A percentile compares a stretch with the other conserved stretches of the same genome.
Evolutionary conservation across 2,888 invertebrate species (phyloP).

Genomic region (Limnephilus rhombicus): DNA sequence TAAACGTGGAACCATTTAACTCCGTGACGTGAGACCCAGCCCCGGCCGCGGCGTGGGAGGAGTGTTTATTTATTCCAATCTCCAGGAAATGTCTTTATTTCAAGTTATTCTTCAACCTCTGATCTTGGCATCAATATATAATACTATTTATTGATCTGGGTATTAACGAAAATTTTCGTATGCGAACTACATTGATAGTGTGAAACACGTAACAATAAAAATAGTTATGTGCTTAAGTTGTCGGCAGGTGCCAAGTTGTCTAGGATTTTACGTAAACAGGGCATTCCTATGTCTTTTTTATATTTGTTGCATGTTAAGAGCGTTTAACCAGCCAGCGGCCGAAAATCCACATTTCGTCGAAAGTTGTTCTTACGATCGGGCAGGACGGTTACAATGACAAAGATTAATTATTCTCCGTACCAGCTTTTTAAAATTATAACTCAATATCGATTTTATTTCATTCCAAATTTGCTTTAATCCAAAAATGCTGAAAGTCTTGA

Average conservation of each 20-base stretch:
- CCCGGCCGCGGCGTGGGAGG: background rate
- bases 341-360: too few species aligned
- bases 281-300: background rate
- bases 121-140: background rate
- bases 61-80: slow-evolving; percentile 19
- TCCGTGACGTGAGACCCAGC: background rate
- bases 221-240: background rate
- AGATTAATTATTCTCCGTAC: too few species aligned
- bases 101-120: background rate
- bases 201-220: background rate
- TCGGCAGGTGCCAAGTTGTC: background rate
- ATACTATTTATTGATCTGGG: background rate
- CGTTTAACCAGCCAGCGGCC: too few species aligned
- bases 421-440: too few species aligned
- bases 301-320: background rate
- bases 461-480: too few species aligned
- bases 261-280: background rate
- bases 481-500: too few species aligned
- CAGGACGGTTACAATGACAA: too few species aligned
- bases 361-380: too few species aligned
- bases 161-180: background rate
- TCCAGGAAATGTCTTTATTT: slow-evolving; percentile 19
- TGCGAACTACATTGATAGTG: background rate
- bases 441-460: too few species aligned
- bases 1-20: slow-evolving; percentile 10